A percentile compares a stretch with the other conserved stretches of the same genome.
These are phyloP conservation scores for Leistus spinibarbis DNA, from an alignment of 2,888 invertebrate genomes.

Conservation along the genomic window DNA sequence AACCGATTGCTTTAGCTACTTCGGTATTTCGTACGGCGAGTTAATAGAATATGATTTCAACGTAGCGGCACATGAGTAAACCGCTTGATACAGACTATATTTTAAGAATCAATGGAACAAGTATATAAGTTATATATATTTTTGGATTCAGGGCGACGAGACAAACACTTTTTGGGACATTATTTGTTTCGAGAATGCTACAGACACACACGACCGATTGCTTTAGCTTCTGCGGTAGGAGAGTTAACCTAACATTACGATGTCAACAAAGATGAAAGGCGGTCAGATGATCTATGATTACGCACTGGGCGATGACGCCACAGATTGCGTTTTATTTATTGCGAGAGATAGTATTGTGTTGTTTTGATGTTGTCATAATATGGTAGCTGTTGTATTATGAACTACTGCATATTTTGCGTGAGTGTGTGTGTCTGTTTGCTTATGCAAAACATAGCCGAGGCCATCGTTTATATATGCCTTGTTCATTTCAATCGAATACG, in stretches of 20 bases:
- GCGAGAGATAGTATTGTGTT: neutral
- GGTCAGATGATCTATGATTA: neutral
- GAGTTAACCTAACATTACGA: neutral
- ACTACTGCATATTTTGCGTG: neutral
- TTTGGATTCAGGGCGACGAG: too few relatives aligned
- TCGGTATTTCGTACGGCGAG: too few relatives aligned
- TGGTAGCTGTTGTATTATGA: neutral
- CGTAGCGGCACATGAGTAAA: too few relatives aligned
- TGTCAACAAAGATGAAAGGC: neutral
- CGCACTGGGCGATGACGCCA: neutral
- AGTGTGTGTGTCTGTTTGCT: neutral
- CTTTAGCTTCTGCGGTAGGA: too few relatives aligned
- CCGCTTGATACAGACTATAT: too few relatives aligned
- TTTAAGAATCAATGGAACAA: too few relatives aligned
- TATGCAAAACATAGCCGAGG: constrained; percentile 26
- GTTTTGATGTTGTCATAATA: neutral
- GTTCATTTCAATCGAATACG: neutral
- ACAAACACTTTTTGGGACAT: too few relatives aligned
- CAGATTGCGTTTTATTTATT: neutral
- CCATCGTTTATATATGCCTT: constrained; percentile 2
- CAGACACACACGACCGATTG: too few relatives aligned
- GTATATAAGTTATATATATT: too few relatives aligned
- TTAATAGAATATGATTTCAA: too few relatives aligned
- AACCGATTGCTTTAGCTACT: too few relatives aligned
- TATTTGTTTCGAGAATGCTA: too few relatives aligned